Conservation (phyloP, 2,797 vertebrate genomes). For the Esox lucius region DNA sequence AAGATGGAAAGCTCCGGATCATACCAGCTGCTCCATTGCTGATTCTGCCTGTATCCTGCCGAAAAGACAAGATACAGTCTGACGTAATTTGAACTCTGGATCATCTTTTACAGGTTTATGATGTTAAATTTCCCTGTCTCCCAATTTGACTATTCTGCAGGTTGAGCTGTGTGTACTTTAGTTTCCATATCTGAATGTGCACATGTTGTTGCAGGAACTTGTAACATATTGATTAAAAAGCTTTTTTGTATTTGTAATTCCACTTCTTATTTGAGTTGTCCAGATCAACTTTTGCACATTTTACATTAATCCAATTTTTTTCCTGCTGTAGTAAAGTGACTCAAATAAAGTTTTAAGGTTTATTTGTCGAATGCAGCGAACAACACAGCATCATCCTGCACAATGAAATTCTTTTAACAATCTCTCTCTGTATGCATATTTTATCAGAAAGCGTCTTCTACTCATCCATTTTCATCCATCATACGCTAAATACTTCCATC, state of each 20-base stretch:
- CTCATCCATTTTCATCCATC: slow-evolving; percentile 1
- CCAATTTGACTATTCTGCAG: no score
- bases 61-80: not conserved
- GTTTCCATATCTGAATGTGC: no score
- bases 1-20: not conserved
- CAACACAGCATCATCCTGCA: no score
- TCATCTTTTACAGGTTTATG: slow-evolving; percentile 9
- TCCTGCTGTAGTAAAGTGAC: no score
- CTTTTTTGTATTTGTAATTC: no score
- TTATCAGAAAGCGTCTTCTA: not conserved
- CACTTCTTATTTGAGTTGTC: no score
- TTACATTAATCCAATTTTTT: no score
- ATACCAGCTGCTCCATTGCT: not conserved
- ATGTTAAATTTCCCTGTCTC: not conserved
- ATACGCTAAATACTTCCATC: not conserved
- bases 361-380: no score
- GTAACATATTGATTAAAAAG: no score
- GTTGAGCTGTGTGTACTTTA: no score
- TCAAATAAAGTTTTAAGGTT: no score
- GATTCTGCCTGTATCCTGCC: not conserved
- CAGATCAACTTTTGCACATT: no score
- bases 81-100: not conserved
- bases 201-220: not conserved
- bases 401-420: not conserved
- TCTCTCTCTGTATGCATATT: not conserved